These are phyloP conservation scores for Brachyptera putata DNA, from an alignment of 2,888 invertebrate genomes.

Conservation along the genomic window DNA sequence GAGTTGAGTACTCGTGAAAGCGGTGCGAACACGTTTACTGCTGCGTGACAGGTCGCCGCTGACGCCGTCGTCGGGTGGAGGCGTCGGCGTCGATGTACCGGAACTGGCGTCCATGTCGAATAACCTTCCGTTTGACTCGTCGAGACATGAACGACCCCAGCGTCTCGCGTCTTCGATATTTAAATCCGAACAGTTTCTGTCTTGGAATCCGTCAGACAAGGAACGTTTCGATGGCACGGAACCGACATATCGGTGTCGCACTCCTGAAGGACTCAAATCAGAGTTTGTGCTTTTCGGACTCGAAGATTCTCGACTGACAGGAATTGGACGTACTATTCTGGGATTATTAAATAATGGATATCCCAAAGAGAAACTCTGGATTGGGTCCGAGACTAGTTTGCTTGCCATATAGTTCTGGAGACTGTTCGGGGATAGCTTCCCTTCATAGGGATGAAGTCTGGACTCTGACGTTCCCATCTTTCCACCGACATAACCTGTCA, in stretches of 20 bases:
- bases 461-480: background rate
- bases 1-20: conserved; percentile 86
- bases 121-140: background rate
- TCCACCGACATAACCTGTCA: background rate
- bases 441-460: background rate
- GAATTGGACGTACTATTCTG: conserved; percentile 25
- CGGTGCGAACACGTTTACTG: conserved; percentile 86
- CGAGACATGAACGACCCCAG: too few species aligned
- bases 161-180: background rate
- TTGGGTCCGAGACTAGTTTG: background rate
- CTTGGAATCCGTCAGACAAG: conserved; percentile 36
- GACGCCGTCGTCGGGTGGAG: conserved; percentile 42
- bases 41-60: conserved; percentile 43
- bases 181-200: background rate
- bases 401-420: background rate
- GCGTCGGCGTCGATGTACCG: conserved; percentile 51
- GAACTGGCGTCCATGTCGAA: conserved; percentile 10
- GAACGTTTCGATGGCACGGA: background rate
- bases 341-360: background rate
- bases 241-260: background rate
- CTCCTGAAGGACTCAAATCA: conserved; percentile 26
- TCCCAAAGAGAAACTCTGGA: background rate
- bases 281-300: conserved; percentile 30
- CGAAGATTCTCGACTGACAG: conserved; percentile 29
- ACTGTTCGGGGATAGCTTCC: background rate